Conservation (phyloP, 2,113 vertebrate genomes). For the Propithecus coquereli region DNA sequence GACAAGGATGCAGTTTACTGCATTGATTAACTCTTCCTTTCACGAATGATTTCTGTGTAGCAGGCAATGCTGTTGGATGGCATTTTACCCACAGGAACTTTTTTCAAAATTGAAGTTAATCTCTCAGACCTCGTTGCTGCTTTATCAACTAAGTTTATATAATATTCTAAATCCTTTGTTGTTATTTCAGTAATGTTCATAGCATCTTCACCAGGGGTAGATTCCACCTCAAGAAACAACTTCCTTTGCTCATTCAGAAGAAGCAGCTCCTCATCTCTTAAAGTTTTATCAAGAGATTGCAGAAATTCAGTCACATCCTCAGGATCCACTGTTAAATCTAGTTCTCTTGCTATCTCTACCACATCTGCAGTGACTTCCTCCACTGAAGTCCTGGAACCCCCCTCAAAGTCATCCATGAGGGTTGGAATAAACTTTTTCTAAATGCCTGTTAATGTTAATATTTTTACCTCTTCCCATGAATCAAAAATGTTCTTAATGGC, state of each 20-base stretch:
- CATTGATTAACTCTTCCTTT: not conserved
- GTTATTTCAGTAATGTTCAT: not conserved
- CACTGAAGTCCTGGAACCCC: not conserved
- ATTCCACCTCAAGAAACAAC: not conserved
- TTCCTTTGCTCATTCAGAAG: not conserved
- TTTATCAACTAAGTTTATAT: not conserved
- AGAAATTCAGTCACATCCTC: not conserved
- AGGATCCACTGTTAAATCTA: not conserved
- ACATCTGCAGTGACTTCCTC: not conserved
- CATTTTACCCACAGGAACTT: not conserved
- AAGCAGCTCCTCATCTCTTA: not conserved
- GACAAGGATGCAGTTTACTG: not conserved
- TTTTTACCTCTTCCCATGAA: not conserved
- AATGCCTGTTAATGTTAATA: not conserved
- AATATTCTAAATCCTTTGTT: not conserved
- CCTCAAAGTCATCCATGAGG: not conserved
- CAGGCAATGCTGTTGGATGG: not conserved
- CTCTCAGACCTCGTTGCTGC: not conserved
- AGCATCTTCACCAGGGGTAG: not conserved
- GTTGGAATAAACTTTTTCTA: not conserved
- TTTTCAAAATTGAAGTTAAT: not conserved
- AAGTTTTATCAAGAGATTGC: not conserved
- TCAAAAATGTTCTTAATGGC: not conserved
- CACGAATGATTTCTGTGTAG: not conserved
- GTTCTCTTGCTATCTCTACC: not conserved